Percentiles rank a stretch among this genome's conserved stretches.
phyloP scores from a whole-genome alignment of 2,797 vertebrate genomes.

The Sternotherus odoratus region DNA sequence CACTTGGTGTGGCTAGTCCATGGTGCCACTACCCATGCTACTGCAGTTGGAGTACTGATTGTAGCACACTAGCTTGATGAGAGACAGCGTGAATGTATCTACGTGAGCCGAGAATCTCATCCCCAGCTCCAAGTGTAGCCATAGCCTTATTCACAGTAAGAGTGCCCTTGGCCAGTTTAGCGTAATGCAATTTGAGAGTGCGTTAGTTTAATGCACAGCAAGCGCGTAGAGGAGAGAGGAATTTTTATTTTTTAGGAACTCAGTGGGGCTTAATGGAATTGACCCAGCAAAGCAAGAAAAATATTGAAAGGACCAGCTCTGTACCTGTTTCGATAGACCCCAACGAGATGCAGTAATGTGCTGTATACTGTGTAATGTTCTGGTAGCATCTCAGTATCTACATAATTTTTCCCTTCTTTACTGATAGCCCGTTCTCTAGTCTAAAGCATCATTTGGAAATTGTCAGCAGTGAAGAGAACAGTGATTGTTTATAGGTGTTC shows the following conservation, averaged over 20 bases:
- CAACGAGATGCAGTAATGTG: rapidly evolving
- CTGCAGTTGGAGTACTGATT: neutral
- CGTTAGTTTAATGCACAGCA: neutral
- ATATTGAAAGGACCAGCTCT: neutral
- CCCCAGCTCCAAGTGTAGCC: neutral
- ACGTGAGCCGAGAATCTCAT: neutral
- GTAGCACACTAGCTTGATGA: neutral
- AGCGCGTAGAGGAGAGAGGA: neutral
- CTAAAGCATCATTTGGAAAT: neutral
- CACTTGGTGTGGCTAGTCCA: neutral
- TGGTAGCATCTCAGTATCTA: rapidly evolving
- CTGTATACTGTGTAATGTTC: neutral
- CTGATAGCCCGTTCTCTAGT: neutral
- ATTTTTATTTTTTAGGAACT: neutral
- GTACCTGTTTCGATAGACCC: neutral
- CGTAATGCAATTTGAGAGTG: neutral
- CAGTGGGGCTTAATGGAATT: neutral
- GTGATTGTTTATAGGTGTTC: neutral
- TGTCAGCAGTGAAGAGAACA: neutral
- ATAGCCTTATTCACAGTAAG: neutral
- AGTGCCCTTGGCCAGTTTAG: neutral
- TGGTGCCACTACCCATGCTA: neutral
- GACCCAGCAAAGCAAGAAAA: neutral
- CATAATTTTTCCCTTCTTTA: neutral
- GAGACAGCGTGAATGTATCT: neutral